Evolutionary conservation across 2,113 vertebrate species (phyloP).

Genomic region (Corvus moneduloides): DNA sequence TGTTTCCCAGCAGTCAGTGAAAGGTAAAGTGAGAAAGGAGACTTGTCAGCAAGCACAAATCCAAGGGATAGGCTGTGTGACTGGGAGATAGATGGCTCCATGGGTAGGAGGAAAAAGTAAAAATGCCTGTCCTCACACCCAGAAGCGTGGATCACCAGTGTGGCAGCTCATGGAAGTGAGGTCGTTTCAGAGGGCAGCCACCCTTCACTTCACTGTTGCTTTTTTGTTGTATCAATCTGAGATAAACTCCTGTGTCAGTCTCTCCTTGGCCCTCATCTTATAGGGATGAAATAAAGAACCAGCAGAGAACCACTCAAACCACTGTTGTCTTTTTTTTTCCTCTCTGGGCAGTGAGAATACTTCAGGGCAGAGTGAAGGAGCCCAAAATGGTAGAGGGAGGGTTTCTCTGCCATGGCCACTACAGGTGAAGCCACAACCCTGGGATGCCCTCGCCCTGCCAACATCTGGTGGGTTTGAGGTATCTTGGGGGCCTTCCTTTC

Average conservation of each 20-base stretch:
- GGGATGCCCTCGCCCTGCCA: background rate
- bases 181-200: background rate
- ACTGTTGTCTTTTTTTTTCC: background rate
- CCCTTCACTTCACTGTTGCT: background rate
- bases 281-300: background rate
- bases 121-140: background rate
- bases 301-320: background rate
- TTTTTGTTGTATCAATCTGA: background rate
- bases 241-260: background rate
- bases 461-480: background rate
- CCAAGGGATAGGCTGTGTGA: background rate
- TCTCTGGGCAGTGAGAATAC: background rate
- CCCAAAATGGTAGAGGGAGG: background rate
- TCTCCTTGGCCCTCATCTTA: background rate
- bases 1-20: background rate
- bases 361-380: background rate
- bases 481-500: background rate
- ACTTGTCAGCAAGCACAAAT: background rate
- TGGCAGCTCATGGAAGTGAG: background rate
- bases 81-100: background rate
- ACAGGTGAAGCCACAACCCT: background rate
- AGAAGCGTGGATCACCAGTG: fast-evolving
- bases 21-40: constrained; percentile 8
- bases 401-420: background rate
- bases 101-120: background rate